phyloP scores from a whole-genome alignment of 2,888 invertebrate genomes.

The Acleris emargana region DNA sequence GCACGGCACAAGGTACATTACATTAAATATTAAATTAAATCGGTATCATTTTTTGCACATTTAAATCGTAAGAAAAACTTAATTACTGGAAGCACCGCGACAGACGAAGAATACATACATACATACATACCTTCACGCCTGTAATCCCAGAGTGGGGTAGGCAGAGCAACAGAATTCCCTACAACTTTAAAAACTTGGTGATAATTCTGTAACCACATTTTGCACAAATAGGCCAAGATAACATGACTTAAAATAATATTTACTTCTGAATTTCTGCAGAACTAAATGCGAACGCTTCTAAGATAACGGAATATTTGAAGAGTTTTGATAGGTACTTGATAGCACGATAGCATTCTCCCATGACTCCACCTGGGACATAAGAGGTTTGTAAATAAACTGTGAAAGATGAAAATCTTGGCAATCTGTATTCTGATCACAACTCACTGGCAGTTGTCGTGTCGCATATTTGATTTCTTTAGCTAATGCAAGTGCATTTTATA shows the following conservation, averaged over 20 bases:
- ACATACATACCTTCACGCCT: too few species aligned
- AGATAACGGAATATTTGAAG: neutral
- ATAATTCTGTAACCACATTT: too few species aligned
- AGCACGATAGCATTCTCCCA: neutral
- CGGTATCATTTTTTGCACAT: neutral
- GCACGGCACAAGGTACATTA: conserved; percentile 33
- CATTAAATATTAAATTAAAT: conserved; percentile 8
- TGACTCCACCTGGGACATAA: conserved; percentile 4
- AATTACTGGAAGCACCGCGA: neutral
- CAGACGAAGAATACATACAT: too few species aligned
- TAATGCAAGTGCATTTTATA: neutral
- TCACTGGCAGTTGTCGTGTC: neutral
- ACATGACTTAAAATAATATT: too few species aligned
- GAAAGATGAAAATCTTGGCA: neutral
- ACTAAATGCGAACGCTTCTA: neutral
- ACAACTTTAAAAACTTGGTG: too few species aligned
- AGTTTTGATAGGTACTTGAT: neutral
- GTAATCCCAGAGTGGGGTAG: too few species aligned
- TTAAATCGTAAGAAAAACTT: neutral
- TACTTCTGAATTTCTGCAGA: too few species aligned
- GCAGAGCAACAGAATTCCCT: too few species aligned
- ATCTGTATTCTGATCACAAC: neutral
- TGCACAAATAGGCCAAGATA: too few species aligned
- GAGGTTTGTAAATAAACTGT: neutral
- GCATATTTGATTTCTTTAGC: neutral